phyloP scores from a whole-genome alignment of 2,797 vertebrate genomes.

The Sebastes trivittatus region DNA sequence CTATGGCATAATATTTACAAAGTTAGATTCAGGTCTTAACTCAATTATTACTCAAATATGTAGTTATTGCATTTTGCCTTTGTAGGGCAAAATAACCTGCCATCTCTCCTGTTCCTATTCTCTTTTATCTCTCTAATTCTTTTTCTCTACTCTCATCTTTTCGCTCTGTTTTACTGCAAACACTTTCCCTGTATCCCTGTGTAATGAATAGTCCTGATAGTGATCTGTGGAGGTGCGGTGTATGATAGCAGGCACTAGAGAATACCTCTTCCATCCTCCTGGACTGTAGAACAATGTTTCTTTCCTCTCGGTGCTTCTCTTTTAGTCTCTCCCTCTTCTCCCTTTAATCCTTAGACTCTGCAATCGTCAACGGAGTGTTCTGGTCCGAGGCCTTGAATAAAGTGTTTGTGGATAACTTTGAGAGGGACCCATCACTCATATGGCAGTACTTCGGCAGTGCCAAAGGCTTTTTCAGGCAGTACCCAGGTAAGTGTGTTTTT shows the following conservation, averaged over 20 bases:
- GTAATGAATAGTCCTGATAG: slow-evolving; percentile 32
- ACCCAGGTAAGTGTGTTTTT: slow-evolving; percentile 86
- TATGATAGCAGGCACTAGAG: slow-evolving; percentile 4
- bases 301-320: not conserved
- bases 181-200: slow-evolving; percentile 11
- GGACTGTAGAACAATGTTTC: not conserved
- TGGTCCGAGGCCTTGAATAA: slow-evolving; percentile 97
- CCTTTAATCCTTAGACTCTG: slow-evolving; percentile 83
- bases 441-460: slow-evolving; percentile 97
- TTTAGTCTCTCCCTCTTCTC: not conserved
- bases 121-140: slow-evolving; percentile 1
- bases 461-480: slow-evolving; percentile 95
- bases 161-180: slow-evolving; percentile 3
- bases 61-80: not conserved
- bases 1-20: not conserved
- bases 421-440: slow-evolving; percentile 93
- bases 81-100: not conserved
- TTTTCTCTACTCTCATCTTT: slow-evolving; percentile 3
- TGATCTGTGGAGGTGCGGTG: slow-evolving; percentile 11
- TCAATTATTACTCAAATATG: not conserved
- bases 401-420: slow-evolving; percentile 96
- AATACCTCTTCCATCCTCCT: not conserved
- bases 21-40: not conserved
- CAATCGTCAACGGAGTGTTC: slow-evolving; percentile 93
- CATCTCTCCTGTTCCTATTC: not conserved